phyloP scores from a whole-genome alignment of 1,140 invertebrate genomes.

The Gonatopus flavifemur region DNA sequence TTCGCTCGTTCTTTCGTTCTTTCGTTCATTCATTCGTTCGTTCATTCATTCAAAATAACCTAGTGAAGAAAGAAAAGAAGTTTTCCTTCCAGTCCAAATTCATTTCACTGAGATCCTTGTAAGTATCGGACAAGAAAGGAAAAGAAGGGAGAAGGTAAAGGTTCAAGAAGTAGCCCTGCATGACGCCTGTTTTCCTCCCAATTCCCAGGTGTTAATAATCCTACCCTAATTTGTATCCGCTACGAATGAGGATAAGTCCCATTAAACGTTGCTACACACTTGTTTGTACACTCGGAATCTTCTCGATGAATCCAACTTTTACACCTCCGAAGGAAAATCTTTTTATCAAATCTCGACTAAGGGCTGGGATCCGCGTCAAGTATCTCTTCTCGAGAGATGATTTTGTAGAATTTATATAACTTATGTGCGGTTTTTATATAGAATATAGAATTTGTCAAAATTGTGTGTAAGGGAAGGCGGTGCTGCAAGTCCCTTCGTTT shows the following conservation, averaged over 20 bases:
- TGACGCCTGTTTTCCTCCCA: slow-evolving; percentile 41
- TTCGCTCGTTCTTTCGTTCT: background rate
- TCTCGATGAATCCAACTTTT: slow-evolving; percentile 31
- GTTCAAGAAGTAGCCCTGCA: slow-evolving; percentile 46
- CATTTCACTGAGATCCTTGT: background rate
- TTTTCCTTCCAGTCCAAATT: slow-evolving; percentile 27
- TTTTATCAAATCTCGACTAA: too few relatives aligned
- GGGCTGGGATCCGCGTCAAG: too few relatives aligned
- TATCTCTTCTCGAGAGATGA: too few relatives aligned
- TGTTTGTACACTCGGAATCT: slow-evolving; percentile 53
- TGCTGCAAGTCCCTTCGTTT: too few relatives aligned
- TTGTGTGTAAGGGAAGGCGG: too few relatives aligned
- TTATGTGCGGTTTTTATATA: too few relatives aligned
- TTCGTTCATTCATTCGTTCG: too few relatives aligned
- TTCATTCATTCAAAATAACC: too few relatives aligned
- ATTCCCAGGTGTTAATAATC: slow-evolving; percentile 59
- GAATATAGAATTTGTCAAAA: too few relatives aligned
- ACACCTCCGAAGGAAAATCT: too few relatives aligned
- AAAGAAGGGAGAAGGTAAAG: slow-evolving; percentile 3
- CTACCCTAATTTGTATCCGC: slow-evolving; percentile 50
- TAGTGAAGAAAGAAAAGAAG: slow-evolving; percentile 2
- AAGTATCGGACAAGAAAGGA: slow-evolving; percentile 11
- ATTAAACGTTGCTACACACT: slow-evolving; percentile 54
- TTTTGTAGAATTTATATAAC: too few relatives aligned
- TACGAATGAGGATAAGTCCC: slow-evolving; percentile 38